Base-by-base conservation (phyloP, 2,113 vertebrate genomes). In the Polypterus bichir region DNA sequence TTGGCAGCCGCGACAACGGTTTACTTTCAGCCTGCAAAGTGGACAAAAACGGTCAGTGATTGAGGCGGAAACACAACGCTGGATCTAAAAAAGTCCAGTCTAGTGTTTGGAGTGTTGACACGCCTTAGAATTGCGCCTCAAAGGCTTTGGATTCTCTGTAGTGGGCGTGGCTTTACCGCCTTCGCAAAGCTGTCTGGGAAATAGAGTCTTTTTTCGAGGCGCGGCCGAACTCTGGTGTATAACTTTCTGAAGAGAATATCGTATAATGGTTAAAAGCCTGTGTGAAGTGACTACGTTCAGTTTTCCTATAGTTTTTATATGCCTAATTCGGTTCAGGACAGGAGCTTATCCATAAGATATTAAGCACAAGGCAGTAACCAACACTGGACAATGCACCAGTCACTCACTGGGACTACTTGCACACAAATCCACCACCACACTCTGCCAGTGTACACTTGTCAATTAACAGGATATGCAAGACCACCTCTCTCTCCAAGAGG, bases 1-100 rank as follows among this genome's bases (percentile, higher is more conserved):
- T 1, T 3, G 1, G 6, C 44, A 47, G n/a, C 1, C 3, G 6
- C 1, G 3, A 47, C 3, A 1, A 5, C 1, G 1, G 11, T 0
- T 9, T 6, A 51, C 9, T 51, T 51, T 51, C 9, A 7, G 6
- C 6, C 6, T 9, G 6, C 49, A 51, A 51, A 51, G 6, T 51
- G 9, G 49, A 6, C 9, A 7, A 51, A 51, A 51, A 51, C 6
- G 6, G 6, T 6, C 6, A 7, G 6, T 51, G 49, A 9, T 7
- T 9, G 2, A 6, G 6, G 49, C 27, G 49, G 49, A 7, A 7
- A 51, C 49, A 51, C 49, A 9, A 51, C 6, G 9, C 49, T 51
- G 49, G 9, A 6, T 9, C 6, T 9, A 51, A 9, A 51, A 51
- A 51, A 51, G 6, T 7, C 6, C 9, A 51, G 9, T 7, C 9